phyloP scores from a whole-genome alignment of 2,888 invertebrate species.

The Pristionchus arcanus region DNA sequence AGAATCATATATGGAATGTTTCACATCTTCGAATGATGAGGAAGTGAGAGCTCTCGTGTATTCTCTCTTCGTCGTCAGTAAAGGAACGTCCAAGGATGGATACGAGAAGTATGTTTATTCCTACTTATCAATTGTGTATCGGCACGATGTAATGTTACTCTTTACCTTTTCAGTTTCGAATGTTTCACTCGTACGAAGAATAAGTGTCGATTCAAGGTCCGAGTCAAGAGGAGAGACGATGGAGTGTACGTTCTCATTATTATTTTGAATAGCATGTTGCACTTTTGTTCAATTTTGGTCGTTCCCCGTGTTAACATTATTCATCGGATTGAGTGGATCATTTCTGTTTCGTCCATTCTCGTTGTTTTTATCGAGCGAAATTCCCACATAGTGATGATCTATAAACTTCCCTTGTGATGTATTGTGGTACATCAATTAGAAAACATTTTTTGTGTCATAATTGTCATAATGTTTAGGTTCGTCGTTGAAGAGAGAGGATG shows the following conservation, averaged over 20 bases:
- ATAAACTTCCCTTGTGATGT: too few relatives aligned
- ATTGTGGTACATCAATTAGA: too few relatives aligned
- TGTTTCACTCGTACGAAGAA: constrained; percentile 67
- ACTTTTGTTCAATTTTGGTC: too few relatives aligned
- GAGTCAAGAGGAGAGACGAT: constrained; percentile 41
- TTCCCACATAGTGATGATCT: too few relatives aligned
- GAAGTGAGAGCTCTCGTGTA: constrained; percentile 68
- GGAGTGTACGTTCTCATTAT: neutral
- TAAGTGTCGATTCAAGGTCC: constrained; percentile 65
- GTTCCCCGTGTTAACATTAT: too few relatives aligned
- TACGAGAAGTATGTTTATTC: constrained; percentile 49
- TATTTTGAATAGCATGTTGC: too few relatives aligned
- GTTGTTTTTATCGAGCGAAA: too few relatives aligned
- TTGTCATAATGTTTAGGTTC: neutral
- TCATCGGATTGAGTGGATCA: too few relatives aligned
- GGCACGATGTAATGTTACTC: neutral
- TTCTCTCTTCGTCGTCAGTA: constrained; percentile 65
- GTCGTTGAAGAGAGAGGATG: constrained; percentile 46
- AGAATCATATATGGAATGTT: constrained; percentile 62
- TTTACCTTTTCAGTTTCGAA: constrained; percentile 62
- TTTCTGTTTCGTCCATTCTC: too few relatives aligned
- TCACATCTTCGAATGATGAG: constrained; percentile 59
- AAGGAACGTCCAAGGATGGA: constrained; percentile 45
- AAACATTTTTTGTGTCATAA: neutral
- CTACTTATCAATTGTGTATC: neutral